Conservation (phyloP, 2,888 invertebrate species). For the Chrysotoxum bicinctum region DNA sequence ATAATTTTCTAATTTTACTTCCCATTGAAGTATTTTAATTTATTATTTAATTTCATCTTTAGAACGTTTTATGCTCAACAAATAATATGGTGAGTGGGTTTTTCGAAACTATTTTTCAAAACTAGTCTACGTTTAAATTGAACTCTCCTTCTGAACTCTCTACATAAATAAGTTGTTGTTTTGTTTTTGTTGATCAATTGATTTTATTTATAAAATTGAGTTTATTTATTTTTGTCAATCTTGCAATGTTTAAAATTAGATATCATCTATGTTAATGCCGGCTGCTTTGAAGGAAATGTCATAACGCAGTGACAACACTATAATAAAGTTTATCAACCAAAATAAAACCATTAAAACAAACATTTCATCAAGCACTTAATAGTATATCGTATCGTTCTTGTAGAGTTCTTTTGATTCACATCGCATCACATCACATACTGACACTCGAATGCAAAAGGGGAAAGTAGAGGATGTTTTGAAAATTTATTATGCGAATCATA, state of each 20-base stretch:
- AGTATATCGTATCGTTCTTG: not conserved
- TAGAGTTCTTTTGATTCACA: conserved; percentile 5
- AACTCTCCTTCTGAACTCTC: not conserved
- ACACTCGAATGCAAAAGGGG: not conserved
- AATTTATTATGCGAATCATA: conserved; percentile 30
- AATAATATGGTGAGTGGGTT: no score
- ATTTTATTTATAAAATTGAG: not conserved
- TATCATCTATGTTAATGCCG: not conserved
- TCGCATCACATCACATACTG: not conserved
- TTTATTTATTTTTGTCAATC: not conserved
- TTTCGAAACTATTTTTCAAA: no score
- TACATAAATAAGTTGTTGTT: not conserved
- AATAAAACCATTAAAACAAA: conserved; percentile 49
- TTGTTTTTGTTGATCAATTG: not conserved
- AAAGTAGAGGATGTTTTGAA: not conserved
- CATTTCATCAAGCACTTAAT: conserved; percentile 54
- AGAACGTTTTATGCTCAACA: no score
- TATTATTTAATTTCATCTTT: no score
- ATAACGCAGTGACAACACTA: not conserved
- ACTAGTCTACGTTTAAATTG: not conserved
- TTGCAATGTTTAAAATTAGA: conserved; percentile 16
- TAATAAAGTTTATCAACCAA: conserved; percentile 42
- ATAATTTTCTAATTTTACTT: no score
- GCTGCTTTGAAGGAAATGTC: not conserved
- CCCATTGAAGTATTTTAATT: no score